These are phyloP conservation scores for Cyprichromis sp. DNA, from an alignment of 2,113 vertebrate genomes.

Conservation along the genomic window DNA sequence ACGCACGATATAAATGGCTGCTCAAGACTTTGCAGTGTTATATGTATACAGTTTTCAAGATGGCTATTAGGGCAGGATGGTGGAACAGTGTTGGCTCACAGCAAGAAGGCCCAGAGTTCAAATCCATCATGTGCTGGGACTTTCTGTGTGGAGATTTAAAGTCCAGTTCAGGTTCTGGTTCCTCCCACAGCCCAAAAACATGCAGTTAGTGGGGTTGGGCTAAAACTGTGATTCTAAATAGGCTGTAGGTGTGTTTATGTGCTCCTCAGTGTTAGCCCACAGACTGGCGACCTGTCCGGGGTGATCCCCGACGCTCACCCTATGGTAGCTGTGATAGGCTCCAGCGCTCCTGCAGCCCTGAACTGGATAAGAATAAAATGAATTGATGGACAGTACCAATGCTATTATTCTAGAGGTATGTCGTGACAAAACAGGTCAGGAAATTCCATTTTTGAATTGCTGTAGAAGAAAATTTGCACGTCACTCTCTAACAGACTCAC, in stretches of 20 bases:
- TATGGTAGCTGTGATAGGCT: not conserved
- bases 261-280: not conserved
- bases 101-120: not conserved
- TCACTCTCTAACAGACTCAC: accelerated
- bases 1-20: accelerated
- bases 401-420: not conserved
- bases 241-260: not conserved
- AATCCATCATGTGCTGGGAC: not conserved
- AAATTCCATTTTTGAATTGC: not conserved
- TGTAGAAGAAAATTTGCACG: not conserved
- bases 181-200: not conserved
- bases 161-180: not conserved
- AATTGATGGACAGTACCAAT: not conserved
- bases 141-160: not conserved
- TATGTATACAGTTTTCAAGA: not conserved
- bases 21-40: not conserved
- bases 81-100: not conserved
- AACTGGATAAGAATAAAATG: not conserved
- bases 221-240: not conserved
- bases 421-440: not conserved
- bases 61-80: accelerated
- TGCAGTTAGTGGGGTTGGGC: not conserved
- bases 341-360: not conserved
- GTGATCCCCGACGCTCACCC: not conserved
- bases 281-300: not conserved